Evolutionary conservation across 2,888 invertebrate genomes (phyloP), one percentile per base, ranked within the genome.

Genomic region (Leptarthrus brevirostris): DNA sequence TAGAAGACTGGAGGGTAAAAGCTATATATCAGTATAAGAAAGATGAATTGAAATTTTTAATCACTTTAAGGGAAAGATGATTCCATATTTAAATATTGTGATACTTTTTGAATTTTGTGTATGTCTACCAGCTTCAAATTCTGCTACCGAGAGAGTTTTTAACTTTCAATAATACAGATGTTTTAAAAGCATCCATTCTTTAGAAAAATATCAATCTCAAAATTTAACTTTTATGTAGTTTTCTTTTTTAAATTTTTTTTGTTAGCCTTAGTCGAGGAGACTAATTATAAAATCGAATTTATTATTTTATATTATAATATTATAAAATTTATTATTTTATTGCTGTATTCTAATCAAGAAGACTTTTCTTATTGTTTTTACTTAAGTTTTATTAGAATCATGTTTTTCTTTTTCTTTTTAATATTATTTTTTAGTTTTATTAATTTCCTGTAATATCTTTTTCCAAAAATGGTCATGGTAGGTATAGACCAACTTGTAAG

Each of bases 21-120:
- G 26, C 3, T 5, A 64, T 52, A 49, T 18, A 34, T 66, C 20
- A 56, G 30, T 30, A 36, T 40, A 30, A 36, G 10, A 44, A 54
- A 73, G 54, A 74, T 66, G 72, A 66, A 18, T 72, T 3, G 72
- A 72, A 64, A 56, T 72, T 72, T 72, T 72, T 36, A 40, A 56
- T 24, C 49, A 70, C 14, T 72, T 72, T 61, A 24, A 64, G 40
- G 44, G 40, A 44, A 30, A 64, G 16, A 64, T 40, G 30, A 54
- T 72, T 44, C 34, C 22, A 52, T 71, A 44, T 30, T 53, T 20
- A 26, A 74, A 72, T 66, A 66, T 72, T 20, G 6, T 72, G 14
- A 72, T 22, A 26, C 66, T 72, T 52, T 56, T 72, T 24, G 56
- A 64, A 66, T 66, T 66, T 64, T 22, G 16, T 18, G 26, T 74